Conservation (phyloP, 2,797 vertebrate species). For the Crax fasciolata region DNA sequence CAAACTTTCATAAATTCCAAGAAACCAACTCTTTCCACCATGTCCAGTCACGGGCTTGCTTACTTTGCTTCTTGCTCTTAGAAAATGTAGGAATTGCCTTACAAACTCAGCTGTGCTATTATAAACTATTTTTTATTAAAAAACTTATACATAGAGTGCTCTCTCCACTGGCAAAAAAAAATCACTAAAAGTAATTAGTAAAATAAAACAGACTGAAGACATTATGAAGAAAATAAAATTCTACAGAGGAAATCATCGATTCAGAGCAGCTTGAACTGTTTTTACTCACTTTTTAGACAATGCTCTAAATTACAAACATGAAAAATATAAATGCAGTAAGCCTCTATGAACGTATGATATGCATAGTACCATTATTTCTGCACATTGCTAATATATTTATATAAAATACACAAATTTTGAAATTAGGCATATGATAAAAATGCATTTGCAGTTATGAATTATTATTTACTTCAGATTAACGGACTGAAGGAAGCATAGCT, state of each 20-base stretch:
- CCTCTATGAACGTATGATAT: neutral
- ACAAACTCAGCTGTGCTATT: neutral
- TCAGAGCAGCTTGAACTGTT: neutral
- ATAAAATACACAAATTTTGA: neutral
- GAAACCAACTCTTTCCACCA: fast-evolving
- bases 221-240: neutral
- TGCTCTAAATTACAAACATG: neutral
- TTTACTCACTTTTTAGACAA: neutral
- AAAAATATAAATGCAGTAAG: neutral
- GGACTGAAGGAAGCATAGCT: neutral
- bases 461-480: neutral
- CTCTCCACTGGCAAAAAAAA: neutral
- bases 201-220: neutral
- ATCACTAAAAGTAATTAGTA: neutral
- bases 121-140: neutral
- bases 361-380: neutral
- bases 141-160: neutral
- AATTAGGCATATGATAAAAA: neutral
- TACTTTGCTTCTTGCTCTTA: neutral
- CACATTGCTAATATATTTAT: neutral
- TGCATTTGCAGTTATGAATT: neutral
- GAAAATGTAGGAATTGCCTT: neutral
- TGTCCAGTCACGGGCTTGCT: fast-evolving
- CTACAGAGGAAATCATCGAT: neutral
- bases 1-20: neutral